These are phyloP conservation scores for Denticeps clupeoides DNA, from an alignment of 2,797 vertebrate genomes.

Conservation along the genomic window DNA sequence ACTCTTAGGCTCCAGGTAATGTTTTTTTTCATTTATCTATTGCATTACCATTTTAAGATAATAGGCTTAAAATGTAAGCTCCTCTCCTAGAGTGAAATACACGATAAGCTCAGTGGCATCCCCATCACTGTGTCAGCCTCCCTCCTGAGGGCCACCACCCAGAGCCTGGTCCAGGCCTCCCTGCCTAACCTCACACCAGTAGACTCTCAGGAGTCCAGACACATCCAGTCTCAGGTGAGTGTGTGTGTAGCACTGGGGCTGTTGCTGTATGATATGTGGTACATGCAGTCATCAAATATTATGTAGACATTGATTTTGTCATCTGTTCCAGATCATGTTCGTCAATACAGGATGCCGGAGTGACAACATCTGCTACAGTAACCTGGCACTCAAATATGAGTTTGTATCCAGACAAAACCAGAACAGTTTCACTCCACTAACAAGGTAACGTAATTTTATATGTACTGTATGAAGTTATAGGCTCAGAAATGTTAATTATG, in stretches of 20 bases:
- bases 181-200: conserved; percentile 63
- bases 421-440: conserved; percentile 65
- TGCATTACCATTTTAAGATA: not conserved
- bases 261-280: not conserved
- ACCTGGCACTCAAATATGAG: conserved; percentile 65
- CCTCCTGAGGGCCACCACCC: conserved; percentile 46
- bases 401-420: conserved; percentile 20
- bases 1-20: conserved; percentile 65
- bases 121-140: conserved; percentile 61
- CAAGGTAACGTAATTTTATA: too few species aligned
- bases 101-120: conserved; percentile 71
- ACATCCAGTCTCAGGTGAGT: conserved; percentile 55
- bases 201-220: conserved; percentile 60
- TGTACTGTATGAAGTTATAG: too few species aligned
- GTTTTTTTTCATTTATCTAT: not conserved
- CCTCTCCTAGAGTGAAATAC: conserved; percentile 60
- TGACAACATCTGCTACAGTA: conserved; percentile 81
- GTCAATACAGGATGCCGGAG: conserved; percentile 76
- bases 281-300: too few species aligned
- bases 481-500: too few species aligned
- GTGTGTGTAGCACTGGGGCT: not conserved
- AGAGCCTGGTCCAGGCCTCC: conserved; percentile 35
- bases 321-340: conserved; percentile 67
- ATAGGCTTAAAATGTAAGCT: not conserved
- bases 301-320: too few species aligned